These are phyloP conservation scores for Crotalus helleri DNA, from an alignment of 2,113 vertebrate species.

Conservation along the genomic window DNA sequence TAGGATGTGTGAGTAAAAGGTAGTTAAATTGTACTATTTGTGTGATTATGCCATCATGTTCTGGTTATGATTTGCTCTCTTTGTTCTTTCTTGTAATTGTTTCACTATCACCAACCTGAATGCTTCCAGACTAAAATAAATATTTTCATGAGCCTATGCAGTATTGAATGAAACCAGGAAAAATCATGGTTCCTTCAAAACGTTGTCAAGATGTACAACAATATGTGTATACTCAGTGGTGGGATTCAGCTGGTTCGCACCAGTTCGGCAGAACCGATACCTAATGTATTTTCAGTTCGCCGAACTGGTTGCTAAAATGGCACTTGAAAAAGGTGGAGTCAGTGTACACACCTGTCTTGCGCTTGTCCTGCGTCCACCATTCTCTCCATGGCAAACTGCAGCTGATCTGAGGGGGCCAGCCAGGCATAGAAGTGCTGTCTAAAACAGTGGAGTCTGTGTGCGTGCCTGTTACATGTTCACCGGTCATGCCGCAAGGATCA, in stretches of 20 bases:
- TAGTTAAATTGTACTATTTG: background rate
- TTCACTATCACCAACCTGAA: background rate
- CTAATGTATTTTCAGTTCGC: too few relatives aligned
- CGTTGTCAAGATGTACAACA: background rate
- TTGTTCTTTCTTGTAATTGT: background rate
- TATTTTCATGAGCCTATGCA: background rate
- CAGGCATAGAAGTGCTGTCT: too few relatives aligned
- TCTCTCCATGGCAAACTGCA: too few relatives aligned
- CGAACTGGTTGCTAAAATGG: too few relatives aligned
- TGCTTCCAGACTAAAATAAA: background rate
- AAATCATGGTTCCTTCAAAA: background rate
- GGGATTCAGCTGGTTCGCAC: too few relatives aligned
- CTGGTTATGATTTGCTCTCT: background rate
- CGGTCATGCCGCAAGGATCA: fast-evolving
- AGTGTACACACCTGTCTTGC: too few relatives aligned
- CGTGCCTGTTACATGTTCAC: too few relatives aligned
- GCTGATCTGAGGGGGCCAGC: too few relatives aligned
- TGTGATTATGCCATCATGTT: background rate
- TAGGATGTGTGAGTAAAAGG: background rate
- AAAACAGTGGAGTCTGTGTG: too few relatives aligned
- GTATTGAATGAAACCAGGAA: background rate
- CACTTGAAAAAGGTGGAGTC: too few relatives aligned
- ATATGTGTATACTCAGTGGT: background rate
- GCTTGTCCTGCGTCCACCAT: too few relatives aligned
- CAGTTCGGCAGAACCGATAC: too few relatives aligned